A percentile compares a stretch with the other conserved stretches of the same genome.
Conservation (phyloP, 2,113 vertebrate genomes). For the Cynoglossus semilaevis region DNA sequence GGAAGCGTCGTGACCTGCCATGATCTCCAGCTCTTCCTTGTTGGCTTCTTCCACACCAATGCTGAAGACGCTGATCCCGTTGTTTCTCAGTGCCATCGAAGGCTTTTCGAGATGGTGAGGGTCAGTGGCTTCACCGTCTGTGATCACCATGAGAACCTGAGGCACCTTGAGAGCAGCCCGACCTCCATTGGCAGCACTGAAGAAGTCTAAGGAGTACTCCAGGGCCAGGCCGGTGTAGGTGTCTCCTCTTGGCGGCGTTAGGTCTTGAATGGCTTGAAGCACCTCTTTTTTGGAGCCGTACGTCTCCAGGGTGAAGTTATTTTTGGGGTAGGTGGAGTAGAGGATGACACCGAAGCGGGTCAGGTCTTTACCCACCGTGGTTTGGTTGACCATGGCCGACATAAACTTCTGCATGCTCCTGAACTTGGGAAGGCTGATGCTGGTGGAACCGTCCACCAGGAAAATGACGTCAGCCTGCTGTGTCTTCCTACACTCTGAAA, state of each 20-base stretch:
- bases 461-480: constrained; percentile 81
- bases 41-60: constrained; percentile 72
- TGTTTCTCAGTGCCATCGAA: constrained; percentile 45
- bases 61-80: constrained; percentile 67
- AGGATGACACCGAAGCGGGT: constrained; percentile 76
- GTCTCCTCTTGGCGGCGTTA: constrained; percentile 36
- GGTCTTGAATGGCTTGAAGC: constrained; percentile 52
- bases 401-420: constrained; percentile 74
- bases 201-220: constrained; percentile 63
- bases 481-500: constrained; percentile 73
- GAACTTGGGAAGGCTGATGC: constrained; percentile 58
- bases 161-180: constrained; percentile 49
- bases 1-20: constrained; percentile 51
- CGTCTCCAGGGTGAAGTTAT: constrained; percentile 62
- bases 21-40: constrained; percentile 66
- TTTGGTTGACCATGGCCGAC: constrained; percentile 73
- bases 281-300: constrained; percentile 60
- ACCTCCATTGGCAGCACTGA: constrained; percentile 63
- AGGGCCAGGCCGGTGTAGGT: constrained; percentile 75
- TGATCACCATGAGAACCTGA: constrained; percentile 79
- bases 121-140: constrained; percentile 74
- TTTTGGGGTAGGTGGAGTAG: constrained; percentile 48
- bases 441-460: constrained; percentile 75
- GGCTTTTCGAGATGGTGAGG: constrained; percentile 21
- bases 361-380: constrained; percentile 63